A percentile compares a stretch with the other conserved stretches of the same genome.
Evolutionary conservation across 1,140 invertebrate species (phyloP).

Genomic region (Drosophila punjabiensis): DNA sequence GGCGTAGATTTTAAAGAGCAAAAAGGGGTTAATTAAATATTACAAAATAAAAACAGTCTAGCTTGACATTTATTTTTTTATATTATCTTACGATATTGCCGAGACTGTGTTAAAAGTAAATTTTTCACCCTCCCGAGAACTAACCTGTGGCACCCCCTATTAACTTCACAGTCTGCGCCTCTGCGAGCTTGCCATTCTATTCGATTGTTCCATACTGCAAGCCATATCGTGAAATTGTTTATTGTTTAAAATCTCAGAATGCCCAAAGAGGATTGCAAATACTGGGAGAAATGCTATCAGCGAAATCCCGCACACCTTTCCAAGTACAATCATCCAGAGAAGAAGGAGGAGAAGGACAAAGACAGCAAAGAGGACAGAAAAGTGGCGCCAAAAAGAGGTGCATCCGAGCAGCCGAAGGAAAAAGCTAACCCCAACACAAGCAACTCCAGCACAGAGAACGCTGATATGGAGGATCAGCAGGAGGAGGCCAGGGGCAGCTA

Average conservation of each 20-base stretch:
- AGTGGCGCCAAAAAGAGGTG: constrained; percentile 73
- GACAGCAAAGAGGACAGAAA: constrained; percentile 38
- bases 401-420: constrained; percentile 19
- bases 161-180: neutral
- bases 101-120: neutral
- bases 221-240: constrained; percentile 13
- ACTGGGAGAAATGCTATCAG: constrained; percentile 93
- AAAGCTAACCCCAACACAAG: constrained; percentile 29
- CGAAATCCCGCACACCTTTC: constrained; percentile 92
- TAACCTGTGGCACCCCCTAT: neutral
- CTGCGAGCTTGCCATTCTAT: constrained; percentile 26
- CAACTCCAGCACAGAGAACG: constrained; percentile 19
- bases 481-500: constrained; percentile 38
- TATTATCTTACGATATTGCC: neutral
- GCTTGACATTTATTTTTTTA: neutral
- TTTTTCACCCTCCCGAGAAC: neutral
- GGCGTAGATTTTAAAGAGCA: neutral
- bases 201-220: constrained; percentile 13
- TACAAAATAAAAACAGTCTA: neutral
- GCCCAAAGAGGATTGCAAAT: constrained; percentile 88
- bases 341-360: constrained; percentile 16
- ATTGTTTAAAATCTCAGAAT: constrained; percentile 43
- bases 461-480: constrained; percentile 15
- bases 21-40: neutral
- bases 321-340: constrained; percentile 91